Evolutionary conservation across 2,113 vertebrate species (phyloP).

Genomic region (Polyodon spathula): DNA sequence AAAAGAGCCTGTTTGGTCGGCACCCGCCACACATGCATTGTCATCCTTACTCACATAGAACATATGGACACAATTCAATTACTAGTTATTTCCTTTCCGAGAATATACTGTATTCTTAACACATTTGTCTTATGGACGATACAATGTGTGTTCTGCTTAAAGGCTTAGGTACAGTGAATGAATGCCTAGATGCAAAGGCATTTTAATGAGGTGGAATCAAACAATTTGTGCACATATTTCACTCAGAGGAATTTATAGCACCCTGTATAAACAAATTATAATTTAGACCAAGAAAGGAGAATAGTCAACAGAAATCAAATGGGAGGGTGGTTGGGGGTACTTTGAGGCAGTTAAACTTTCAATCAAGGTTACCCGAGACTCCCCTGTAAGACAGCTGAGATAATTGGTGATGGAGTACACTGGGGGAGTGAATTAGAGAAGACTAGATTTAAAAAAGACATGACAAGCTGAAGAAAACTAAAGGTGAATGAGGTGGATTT

Average conservation of each 20-base stretch:
- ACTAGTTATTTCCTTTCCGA: not conserved
- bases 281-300: not conserved
- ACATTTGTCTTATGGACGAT: not conserved
- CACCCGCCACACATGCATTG: not conserved
- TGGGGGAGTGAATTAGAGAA: too few species aligned
- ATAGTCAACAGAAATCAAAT: not conserved
- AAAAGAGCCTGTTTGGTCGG: too few species aligned
- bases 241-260: conserved; percentile 2
- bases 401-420: not conserved
- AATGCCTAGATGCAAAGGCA: conserved; percentile 6
- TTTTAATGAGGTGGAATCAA: conserved; percentile 1
- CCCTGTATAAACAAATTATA: not conserved
- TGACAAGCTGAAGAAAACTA: too few species aligned
- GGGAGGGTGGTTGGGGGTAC: not conserved
- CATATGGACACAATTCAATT: not conserved
- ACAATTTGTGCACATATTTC: not conserved
- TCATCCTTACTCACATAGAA: not conserved
- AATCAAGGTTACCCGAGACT: not conserved
- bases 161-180: not conserved
- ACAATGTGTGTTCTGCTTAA: not conserved
- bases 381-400: not conserved
- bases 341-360: not conserved
- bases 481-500: too few species aligned
- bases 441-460: too few species aligned
- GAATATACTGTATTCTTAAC: not conserved